Base-by-base conservation (phyloP, 1,140 invertebrate genomes). In the Ceratosolen fusciceps region DNA sequence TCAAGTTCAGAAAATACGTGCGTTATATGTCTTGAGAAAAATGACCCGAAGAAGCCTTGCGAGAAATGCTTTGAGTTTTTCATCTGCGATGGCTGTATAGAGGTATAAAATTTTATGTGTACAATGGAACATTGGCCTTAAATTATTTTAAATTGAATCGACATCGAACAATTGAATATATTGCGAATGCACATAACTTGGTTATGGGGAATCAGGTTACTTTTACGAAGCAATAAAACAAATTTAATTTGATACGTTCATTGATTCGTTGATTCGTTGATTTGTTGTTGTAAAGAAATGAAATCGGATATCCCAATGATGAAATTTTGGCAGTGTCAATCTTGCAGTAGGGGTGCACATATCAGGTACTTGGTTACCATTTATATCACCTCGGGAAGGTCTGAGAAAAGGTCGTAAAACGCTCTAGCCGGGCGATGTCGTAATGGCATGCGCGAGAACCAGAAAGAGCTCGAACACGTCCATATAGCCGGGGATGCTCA, bases 21-120 rank as follows among this genome's bases (percentile, higher is more conserved):
- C 87, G 91, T 90, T 39, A 94, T 95, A 78, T 95, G 93, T 82
- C 86, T 94, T 24, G 93, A 94, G 65, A 87, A 91, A 62, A 88
- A 86, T 24, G 91, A 92, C 80, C 85, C 94, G 43, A 91, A 92
- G 79, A 90, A 90, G 31, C 93, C 94, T 80, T 86, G 85, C 8
- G 89, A 87, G 39, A 86, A 85, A n/a, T 84, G 73, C 37, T 94
- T 93, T 85, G 89, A 89, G 58, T 92, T 93, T 77, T 87, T 92
- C 0, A 90, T 94, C 58, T 94, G 93, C 85, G 90, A 92, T 74
- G 85, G 84, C 39, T 94, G 94, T 85, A 90, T 94, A 37, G 90
- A 92, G 89, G 93, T 94, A 87, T 90, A 86, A 83, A 47, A 80
- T 56, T 71, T 24, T 56, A n/a, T n/a, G n/a, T n/a, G n/a, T n/a